These are phyloP conservation scores for Clinocottus analis DNA, from an alignment of 2,113 vertebrate genomes.

Conservation along the genomic window DNA sequence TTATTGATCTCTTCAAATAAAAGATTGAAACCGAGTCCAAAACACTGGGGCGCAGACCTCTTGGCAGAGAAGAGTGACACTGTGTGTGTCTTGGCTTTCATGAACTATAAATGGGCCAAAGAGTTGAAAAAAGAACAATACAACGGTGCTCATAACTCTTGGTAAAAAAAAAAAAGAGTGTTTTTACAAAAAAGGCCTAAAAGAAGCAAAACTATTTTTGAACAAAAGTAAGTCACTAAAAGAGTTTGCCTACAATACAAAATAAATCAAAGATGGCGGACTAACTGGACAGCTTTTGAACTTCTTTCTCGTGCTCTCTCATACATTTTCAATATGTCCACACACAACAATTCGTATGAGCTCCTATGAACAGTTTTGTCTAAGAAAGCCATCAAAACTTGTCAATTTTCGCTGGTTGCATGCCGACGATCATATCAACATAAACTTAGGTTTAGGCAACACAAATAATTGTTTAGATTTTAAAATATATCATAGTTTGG, in stretches of 20 bases:
- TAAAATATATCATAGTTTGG: too few relatives aligned
- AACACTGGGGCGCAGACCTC: conserved; percentile 14
- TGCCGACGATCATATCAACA: too few relatives aligned
- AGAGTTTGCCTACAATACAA: not conserved
- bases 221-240: not conserved
- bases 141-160: conserved; percentile 7
- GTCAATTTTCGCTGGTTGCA: too few relatives aligned
- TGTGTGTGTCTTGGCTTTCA: conserved; percentile 46
- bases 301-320: too few relatives aligned
- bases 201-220: not conserved
- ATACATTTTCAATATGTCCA: too few relatives aligned
- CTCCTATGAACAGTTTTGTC: too few relatives aligned
- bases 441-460: too few relatives aligned
- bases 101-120: conserved; percentile 44
- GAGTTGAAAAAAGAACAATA: conserved; percentile 25
- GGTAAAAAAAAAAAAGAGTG: not conserved
- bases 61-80: conserved; percentile 46
- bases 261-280: not conserved
- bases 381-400: too few relatives aligned
- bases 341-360: too few relatives aligned
- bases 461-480: too few relatives aligned
- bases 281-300: not conserved
- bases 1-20: conserved; percentile 26
- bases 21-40: conserved; percentile 23
- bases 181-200: not conserved